Base-by-base conservation (phyloP, 2,888 invertebrate species). In the Rotaria sp. region DNA sequence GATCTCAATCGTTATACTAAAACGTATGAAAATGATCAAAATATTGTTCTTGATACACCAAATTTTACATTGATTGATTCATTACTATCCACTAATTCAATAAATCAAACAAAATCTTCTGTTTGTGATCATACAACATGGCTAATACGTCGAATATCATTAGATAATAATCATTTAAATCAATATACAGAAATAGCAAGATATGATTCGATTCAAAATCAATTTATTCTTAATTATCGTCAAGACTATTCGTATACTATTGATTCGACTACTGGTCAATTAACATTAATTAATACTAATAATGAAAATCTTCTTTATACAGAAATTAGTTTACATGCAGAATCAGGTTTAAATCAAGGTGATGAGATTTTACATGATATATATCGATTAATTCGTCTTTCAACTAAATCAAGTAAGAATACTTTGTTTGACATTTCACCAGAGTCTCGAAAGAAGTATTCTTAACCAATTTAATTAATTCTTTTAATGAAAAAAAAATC, bases 101-200 rank as follows among this genome's bases (percentile, higher is more conserved):
- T 67, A 4, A 35, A 67, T 67, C 30, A 35, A 15, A 2, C 35
- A 1, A 35, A 67, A 41, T 26, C 45, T 45, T 30, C 35, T 5
- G 67, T 67, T 35, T 21, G 67, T 67, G 21, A 67, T 21, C 80
- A 80, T 80, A 80, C 80, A 45, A 45, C 45, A 45, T 80, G 80
- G 80, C 45, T 80, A 45, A n/a, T 45, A 45, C 45, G 26, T 26
- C 26, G n/a, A 10, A 45, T 80, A 80, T 13, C 11, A 38, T 45
- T 21, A 13, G 15, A n/a, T n/a, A 45, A 41, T 2, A 50, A 5
- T 50, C 18, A 50, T 15, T 50, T 50, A 50, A 50, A 50, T 50
- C 50, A 50, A 50, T 45, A 45, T 26, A 2, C 1, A 80, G 45
- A 80, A 80, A 41, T 80, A 8, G 80, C n/a, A n/a, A 45, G 45